Percentiles rank a stretch among this genome's conserved stretches.
phyloP scores from a whole-genome alignment of 2,113 vertebrate genomes.

The Thamnaconus septentrionalis region DNA sequence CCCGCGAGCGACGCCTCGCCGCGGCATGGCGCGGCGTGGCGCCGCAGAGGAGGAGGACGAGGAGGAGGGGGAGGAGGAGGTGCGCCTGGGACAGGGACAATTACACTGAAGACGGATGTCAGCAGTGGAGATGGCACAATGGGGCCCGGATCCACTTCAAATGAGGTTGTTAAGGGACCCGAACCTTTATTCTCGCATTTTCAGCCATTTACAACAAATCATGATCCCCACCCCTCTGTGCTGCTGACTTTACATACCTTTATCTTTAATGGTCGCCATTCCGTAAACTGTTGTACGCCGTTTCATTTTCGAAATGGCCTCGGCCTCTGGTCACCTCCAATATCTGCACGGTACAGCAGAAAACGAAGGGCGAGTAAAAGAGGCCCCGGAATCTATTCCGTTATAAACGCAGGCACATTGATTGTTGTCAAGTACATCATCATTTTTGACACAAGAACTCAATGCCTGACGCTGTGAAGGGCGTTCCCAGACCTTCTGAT shows the following conservation, averaged over 20 bases:
- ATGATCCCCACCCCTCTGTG: not conserved
- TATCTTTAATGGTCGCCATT: not conserved
- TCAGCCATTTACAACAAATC: conserved; percentile 3
- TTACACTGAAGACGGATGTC: conserved; percentile 39
- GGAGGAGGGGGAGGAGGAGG: conserved; percentile 8
- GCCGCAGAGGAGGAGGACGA: too few relatives aligned
- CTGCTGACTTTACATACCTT: not conserved
- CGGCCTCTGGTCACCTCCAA: too few relatives aligned
- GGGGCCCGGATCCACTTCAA: conserved; percentile 6
- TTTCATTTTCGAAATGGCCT: not conserved
- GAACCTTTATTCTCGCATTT: not conserved
- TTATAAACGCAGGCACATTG: too few relatives aligned
- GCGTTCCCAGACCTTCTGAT: too few relatives aligned
- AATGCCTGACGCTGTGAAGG: too few relatives aligned
- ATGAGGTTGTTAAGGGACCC: conserved; percentile 1
- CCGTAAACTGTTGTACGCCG: not conserved
- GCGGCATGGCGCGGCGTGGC: too few relatives aligned
- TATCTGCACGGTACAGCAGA: too few relatives aligned
- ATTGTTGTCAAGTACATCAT: too few relatives aligned
- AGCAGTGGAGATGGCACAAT: conserved; percentile 27
- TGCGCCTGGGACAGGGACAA: conserved; percentile 25
- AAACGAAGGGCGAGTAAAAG: too few relatives aligned
- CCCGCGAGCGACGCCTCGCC: conserved; percentile 7
- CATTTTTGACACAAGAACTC: too few relatives aligned
- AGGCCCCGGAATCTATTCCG: too few relatives aligned